Evolutionary conservation across 2,797 vertebrate genomes (phyloP), one percentile per base, ranked within the genome.

Genomic region (Molossus molossus): DNA sequence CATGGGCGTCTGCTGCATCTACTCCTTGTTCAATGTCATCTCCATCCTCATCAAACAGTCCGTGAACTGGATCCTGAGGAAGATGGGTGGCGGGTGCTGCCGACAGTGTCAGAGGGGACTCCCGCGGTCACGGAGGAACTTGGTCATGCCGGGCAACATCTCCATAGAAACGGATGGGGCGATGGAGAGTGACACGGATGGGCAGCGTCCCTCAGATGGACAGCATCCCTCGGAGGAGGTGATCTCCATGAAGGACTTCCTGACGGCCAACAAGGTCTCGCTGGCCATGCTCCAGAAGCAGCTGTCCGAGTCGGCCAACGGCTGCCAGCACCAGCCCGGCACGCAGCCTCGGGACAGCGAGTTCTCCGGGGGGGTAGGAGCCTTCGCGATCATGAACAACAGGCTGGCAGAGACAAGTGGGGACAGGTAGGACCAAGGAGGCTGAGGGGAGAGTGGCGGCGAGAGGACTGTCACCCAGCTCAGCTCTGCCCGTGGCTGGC

Each of bases 381-480:
- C 99, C 93, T 98, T 99, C 33, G 99, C 99, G 69, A 99, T 99
- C 97, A 99, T 99, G 99, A 99, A 99, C 98, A 99, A 99, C 97
- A 99, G 99, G n/a, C 97, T 99, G 97, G 99, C 99, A 77, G 99
- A 99, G 98, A 99, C 99, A 5, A 99, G 99, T 3, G 98, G 99
- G 96, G 99, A 99, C 98, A 99, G 99, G 98, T 99, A 99, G 98
- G 98, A 79, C 1, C 17, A 9, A 20, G 73, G 50, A 72, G 91
- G 80, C 91, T 17, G 18, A 77, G 57, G 33, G 72, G 1, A 79
- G 45, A n/a, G 60, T 25, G 45, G 81, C n/a, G 40, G 2, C 2
- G 23, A 77, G 72, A 45, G 62, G 70, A 60, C 48, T 8, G 27
- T 11, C 1, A 0, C 21, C 57, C 14, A 21, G n/a, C 73, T 60